Conservation (phyloP, 2,113 vertebrate genomes). For the Brachyistius frenatus region DNA sequence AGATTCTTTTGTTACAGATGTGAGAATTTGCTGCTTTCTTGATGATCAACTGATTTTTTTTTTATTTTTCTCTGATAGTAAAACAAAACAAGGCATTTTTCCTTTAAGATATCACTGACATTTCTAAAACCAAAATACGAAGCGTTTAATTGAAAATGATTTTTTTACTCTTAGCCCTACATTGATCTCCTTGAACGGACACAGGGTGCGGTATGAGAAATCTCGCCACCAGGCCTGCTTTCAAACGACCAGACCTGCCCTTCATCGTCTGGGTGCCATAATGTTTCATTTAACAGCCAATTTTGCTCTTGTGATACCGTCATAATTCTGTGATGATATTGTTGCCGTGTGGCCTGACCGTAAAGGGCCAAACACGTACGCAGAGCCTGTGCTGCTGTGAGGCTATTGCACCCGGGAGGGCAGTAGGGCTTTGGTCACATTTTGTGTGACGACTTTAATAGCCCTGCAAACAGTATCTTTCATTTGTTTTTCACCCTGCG, state of each 20-base stretch:
- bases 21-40: not conserved
- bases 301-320: conserved; percentile 32
- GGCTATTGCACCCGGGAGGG: conserved; percentile 42
- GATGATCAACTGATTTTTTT: no score
- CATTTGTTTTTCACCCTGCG: conserved; percentile 1
- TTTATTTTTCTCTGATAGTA: no score
- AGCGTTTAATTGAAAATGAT: not conserved
- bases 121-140: not conserved
- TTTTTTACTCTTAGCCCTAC: not conserved
- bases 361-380: conserved; percentile 38
- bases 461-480: conserved; percentile 7
- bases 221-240: not conserved
- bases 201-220: conserved; percentile 15
- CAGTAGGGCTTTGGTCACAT: conserved; percentile 31
- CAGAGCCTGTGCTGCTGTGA: conserved; percentile 19
- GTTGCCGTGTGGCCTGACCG: conserved; percentile 39
- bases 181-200: conserved; percentile 1
- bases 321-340: conserved; percentile 55
- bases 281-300: conserved; percentile 45
- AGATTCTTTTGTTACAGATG: no score
- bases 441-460: conserved; percentile 23
- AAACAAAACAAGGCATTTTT: no score
- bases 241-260: not conserved
- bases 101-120: no score
- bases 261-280: conserved; percentile 15